Evolutionary conservation across 2,888 invertebrate species (phyloP).

Genomic region (Scelioninae gen. 1): DNA sequence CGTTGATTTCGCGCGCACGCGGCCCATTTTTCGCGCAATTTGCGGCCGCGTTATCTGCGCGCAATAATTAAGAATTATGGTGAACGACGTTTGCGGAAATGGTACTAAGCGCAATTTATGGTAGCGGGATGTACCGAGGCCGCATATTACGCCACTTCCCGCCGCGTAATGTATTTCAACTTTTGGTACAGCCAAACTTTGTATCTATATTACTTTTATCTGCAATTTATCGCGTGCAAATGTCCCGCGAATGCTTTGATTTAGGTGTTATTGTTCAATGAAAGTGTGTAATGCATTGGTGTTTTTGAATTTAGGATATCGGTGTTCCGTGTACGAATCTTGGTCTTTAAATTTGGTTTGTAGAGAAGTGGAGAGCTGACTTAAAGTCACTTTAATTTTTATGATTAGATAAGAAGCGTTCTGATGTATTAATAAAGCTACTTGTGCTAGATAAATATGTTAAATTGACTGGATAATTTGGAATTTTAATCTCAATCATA

Average conservation of each 20-base stretch:
- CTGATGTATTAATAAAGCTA: too few relatives aligned
- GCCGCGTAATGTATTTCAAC: constrained; percentile 44
- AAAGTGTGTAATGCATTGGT: too few relatives aligned
- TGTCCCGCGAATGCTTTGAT: constrained; percentile 16
- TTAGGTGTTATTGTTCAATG: constrained; percentile 11
- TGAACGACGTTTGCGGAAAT: constrained; percentile 41
- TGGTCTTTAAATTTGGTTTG: too few relatives aligned
- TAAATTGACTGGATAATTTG: too few relatives aligned
- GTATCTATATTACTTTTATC: constrained; percentile 66
- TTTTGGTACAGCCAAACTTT: constrained; percentile 51
- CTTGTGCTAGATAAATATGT: too few relatives aligned
- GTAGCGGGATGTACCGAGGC: constrained; percentile 11
- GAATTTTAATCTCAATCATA: too few relatives aligned
- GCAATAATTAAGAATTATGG: constrained; percentile 60
- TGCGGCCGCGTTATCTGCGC: constrained; percentile 41
- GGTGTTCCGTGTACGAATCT: too few relatives aligned
- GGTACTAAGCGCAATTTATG: constrained; percentile 54
- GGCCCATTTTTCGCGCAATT: constrained; percentile 42
- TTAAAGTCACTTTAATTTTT: too few relatives aligned
- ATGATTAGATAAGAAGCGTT: too few relatives aligned
- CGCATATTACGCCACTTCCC: constrained; percentile 48
- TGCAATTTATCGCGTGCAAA: constrained; percentile 51
- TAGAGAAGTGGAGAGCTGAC: too few relatives aligned
- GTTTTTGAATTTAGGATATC: too few relatives aligned
- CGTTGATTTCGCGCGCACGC: constrained; percentile 37